Conservation (phyloP, 2,888 invertebrate species). For the Thalpophila matura region DNA sequence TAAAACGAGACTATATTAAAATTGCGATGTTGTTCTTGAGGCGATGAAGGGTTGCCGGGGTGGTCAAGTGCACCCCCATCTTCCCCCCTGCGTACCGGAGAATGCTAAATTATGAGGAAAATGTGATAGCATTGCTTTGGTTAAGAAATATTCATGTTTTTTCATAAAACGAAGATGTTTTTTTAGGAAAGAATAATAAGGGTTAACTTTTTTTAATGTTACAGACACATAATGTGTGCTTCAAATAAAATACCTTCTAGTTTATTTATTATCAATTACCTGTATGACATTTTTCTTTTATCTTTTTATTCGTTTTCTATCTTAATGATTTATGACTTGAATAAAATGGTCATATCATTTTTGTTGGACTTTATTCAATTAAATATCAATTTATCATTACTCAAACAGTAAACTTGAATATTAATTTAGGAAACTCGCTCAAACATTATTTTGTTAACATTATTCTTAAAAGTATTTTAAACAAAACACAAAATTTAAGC, state of each 20-base stretch:
- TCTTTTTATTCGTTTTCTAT: background rate
- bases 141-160: conserved; percentile 56
- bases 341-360: conserved; percentile 8
- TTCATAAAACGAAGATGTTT: background rate
- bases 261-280: no score
- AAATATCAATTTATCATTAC: background rate
- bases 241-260: conserved; percentile 7
- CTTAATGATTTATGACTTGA: conserved; percentile 21
- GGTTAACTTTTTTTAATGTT: no score
- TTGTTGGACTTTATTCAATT: conserved; percentile 2
- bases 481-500: conserved; percentile 30
- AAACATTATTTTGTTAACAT: background rate
- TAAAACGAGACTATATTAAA: conserved; percentile 72
- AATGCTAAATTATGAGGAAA: conserved; percentile 79
- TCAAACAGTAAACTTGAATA: background rate
- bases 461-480: conserved; percentile 16
- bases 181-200: no score
- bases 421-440: background rate
- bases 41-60: conserved; percentile 77
- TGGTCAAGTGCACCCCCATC: conserved; percentile 74
- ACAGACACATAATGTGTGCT: conserved; percentile 2
- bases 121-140: conserved; percentile 67
- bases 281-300: background rate
- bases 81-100: conserved; percentile 67
- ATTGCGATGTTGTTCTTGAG: conserved; percentile 82